phyloP scores from a whole-genome alignment of 2,888 invertebrate species.

The Aspidapion aeneum region DNA sequence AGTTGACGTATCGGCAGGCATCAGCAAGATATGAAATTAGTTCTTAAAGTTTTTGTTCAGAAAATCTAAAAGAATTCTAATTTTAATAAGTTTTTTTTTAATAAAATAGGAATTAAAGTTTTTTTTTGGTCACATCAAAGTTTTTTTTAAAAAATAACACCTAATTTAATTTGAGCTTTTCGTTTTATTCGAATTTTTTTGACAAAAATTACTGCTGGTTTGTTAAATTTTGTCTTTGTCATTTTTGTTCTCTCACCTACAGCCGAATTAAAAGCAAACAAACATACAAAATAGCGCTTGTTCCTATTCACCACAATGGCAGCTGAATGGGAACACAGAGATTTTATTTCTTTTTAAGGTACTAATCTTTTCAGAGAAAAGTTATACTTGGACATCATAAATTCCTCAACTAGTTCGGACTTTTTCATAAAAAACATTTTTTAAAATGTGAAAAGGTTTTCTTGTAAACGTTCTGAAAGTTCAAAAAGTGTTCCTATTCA shows the following conservation, averaged over 20 bases:
- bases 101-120: background rate
- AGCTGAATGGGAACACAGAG: slow-evolving; percentile 1
- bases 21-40: background rate
- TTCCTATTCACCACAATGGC: background rate
- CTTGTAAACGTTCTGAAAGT: slow-evolving; percentile 2
- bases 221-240: background rate
- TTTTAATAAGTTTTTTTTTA: background rate
- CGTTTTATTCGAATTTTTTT: slow-evolving; percentile 1
- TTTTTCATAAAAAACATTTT: slow-evolving; percentile 8
- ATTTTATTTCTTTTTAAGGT: slow-evolving; percentile 1
- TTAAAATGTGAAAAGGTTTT: slow-evolving; percentile 3
- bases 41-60: background rate
- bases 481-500: slow-evolving; percentile 6
- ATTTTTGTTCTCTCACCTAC: background rate
- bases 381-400: slow-evolving; percentile 5
- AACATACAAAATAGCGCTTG: background rate
- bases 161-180: background rate
- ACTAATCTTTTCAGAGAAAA: background rate
- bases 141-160: background rate
- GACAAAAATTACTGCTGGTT: background rate
- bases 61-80: background rate
- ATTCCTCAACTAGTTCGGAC: slow-evolving; percentile 1
- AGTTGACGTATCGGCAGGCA: background rate
- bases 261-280: background rate
- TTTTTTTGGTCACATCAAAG: background rate